Base-by-base conservation (phyloP, 2,113 vertebrate species). In the Psittacus erithacus region DNA sequence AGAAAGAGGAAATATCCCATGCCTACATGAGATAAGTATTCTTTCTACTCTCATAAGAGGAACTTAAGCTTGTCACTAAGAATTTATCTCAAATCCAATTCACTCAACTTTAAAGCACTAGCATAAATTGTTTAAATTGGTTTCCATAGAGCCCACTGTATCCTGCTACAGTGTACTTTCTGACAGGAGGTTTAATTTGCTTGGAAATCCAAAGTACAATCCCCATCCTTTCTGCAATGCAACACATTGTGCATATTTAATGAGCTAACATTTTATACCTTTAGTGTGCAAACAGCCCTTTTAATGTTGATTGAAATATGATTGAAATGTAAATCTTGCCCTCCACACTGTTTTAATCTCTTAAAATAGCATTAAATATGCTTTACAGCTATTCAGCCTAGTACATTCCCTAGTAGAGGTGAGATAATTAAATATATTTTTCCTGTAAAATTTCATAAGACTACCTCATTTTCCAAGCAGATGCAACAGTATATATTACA, bases 121-220 rank as follows among this genome's bases (percentile, higher is more conserved):
- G 82, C 68, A 97, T 93, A 97, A 97, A 97, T 96, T 96, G 93
- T 55, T 97, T 95, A 97, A 97, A 96, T 94, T 95, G 77, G 43
- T 96, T 97, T 97, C 84, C 93, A 93, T 92, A 90, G 75, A 95
- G 63, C 69, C 86, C 89, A 94, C 96, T 90, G 82, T 80, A 97
- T 97, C 94, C 97, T 97, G 93, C 60, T 96, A 41, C 18, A 71
- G 17, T n/a, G 71, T 92, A 50, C 80, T 95, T 96, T 96, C 91
- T 96, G 91, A 87, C 78, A 96, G 80, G 62, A 94, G 74, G 84
- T 94, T 97, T 97, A 95, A 97, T 97, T 97, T 97, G 15, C 73
- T 93, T 89, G 93, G 95, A 97, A 97, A 97, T 97, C 19, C 52
- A 97, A 98, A 95, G 73, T 84, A 96, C 92, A 98, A 92, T 97